phyloP scores from a whole-genome alignment of 1,140 invertebrate species.

The Calliopsis andreniformis region DNA sequence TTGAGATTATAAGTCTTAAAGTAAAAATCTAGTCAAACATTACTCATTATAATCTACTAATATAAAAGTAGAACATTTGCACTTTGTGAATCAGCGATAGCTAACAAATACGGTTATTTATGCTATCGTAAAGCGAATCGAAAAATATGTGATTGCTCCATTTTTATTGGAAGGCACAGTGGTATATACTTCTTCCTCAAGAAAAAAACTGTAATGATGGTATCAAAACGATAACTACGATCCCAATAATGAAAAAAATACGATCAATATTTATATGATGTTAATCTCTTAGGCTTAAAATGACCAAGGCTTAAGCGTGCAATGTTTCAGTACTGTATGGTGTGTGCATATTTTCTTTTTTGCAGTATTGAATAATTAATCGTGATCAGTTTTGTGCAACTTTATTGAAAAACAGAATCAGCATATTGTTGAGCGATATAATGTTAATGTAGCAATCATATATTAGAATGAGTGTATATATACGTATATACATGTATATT shows the following conservation, averaged over 20 bases:
- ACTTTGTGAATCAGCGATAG: conserved; percentile 50
- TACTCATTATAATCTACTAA: conserved; percentile 42
- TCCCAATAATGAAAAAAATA: neutral
- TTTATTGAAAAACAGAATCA: conserved; percentile 23
- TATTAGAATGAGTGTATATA: no score
- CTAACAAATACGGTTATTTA: conserved; percentile 38
- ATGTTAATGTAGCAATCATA: conserved; percentile 11
- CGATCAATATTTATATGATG: conserved; percentile 42
- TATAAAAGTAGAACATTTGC: conserved; percentile 24
- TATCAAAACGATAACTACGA: neutral
- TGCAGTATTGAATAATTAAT: conserved; percentile 14
- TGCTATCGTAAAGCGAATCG: neutral
- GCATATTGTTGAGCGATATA: conserved; percentile 30
- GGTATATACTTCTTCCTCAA: conserved; percentile 22
- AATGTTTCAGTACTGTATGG: conserved; percentile 21
- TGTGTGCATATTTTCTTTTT: conserved; percentile 37
- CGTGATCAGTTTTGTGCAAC: conserved; percentile 34
- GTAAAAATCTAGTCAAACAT: conserved; percentile 60
- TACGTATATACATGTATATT: no score
- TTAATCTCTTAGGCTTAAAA: conserved; percentile 44
- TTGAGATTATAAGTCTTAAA: conserved; percentile 49
- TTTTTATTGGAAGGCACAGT: conserved; percentile 37
- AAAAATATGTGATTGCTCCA: conserved; percentile 3
- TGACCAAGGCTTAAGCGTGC: conserved; percentile 33
- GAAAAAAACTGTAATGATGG: neutral